A percentile compares a stretch with the other conserved stretches of the same genome.
These are phyloP conservation scores for Stigmatopora nigra DNA, from an alignment of 2,113 vertebrate genomes.

Conservation along the genomic window DNA sequence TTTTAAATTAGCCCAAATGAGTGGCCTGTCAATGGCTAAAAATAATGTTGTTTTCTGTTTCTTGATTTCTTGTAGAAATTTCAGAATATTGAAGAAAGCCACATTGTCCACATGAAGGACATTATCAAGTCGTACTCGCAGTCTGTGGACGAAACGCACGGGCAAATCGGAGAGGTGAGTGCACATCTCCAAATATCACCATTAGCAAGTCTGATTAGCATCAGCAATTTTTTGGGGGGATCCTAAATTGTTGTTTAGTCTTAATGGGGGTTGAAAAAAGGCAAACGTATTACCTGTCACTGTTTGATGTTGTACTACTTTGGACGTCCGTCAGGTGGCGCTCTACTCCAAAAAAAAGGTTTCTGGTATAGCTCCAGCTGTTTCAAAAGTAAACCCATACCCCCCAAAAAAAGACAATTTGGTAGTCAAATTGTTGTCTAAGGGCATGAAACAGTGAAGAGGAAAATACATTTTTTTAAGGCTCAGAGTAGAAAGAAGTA, in stretches of 20 bases:
- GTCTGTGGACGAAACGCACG: constrained; percentile 86
- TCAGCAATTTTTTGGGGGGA: no score
- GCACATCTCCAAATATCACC: neutral
- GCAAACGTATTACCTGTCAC: no score
- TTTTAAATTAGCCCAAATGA: no score
- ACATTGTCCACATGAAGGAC: constrained; percentile 90
- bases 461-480: constrained; percentile 7
- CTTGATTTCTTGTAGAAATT: constrained; percentile 76
- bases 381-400: neutral
- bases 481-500: constrained; percentile 2
- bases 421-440: no score
- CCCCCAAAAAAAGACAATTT: neutral
- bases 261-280: no score
- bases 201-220: no score
- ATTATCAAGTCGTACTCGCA: constrained; percentile 86
- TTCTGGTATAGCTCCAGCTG: neutral
- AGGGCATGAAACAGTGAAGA: neutral
- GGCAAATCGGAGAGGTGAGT: constrained; percentile 89
- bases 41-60: neutral
- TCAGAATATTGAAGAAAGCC: constrained; percentile 93
- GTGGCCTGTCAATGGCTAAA: no score
- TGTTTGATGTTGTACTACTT: constrained; percentile 1
- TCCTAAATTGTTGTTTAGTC: no score
- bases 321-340: constrained; percentile 39
- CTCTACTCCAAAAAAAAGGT: constrained; percentile 10